Evolutionary conservation across 2,113 vertebrate species (phyloP), one percentile per base, ranked within the genome.

Genomic region (Nothobranchius kuhntae): DNA sequence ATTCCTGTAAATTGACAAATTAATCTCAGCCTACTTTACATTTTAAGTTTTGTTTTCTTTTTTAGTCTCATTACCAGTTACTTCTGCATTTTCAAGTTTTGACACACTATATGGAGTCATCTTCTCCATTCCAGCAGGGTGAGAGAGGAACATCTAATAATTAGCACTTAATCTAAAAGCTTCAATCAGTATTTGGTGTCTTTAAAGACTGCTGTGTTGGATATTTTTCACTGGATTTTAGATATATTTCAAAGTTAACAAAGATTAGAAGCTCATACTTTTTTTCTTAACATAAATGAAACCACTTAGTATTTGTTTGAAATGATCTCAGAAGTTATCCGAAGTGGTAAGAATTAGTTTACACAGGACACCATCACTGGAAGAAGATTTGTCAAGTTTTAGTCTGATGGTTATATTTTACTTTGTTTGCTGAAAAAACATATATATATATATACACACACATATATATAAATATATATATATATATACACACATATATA

Each of bases 21-120:
- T 61, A 53, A 68, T 63, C 68, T 51, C 58, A 51, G 40, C 53
- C 38, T 59, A 73, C 68, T 77, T 79, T 62, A 58, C n/a, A 36
- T 15, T 42, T 30, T 57, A 62, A 48, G 46, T 63, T 69, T 80
- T 78, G 68, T 84, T 81, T 85, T 85, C 9, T 40, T 17, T 70
- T 56, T 42, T 24, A 6, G 2, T 62, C 26, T 38, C 9, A 21
- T 26, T 30, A 13, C n/a, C 15, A 15, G 11, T 48, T 63, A 15
- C 48, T 17, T 8, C 82, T 85, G 68, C 66, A 30, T 30, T 30
- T 30, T 30, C 30, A 64, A 78, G 71, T 54, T 68, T 58, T 56
- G 35, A 67, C 47, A 40, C 38, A 40, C 38, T 40, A 7, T 40
- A 61, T 70, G 64, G 8, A 55, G 15, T 56, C 58, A 54, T 79